Evolutionary conservation across 1,140 invertebrate species (phyloP), one percentile per base, ranked within the genome.

Genomic region (Amyelois transitella): DNA sequence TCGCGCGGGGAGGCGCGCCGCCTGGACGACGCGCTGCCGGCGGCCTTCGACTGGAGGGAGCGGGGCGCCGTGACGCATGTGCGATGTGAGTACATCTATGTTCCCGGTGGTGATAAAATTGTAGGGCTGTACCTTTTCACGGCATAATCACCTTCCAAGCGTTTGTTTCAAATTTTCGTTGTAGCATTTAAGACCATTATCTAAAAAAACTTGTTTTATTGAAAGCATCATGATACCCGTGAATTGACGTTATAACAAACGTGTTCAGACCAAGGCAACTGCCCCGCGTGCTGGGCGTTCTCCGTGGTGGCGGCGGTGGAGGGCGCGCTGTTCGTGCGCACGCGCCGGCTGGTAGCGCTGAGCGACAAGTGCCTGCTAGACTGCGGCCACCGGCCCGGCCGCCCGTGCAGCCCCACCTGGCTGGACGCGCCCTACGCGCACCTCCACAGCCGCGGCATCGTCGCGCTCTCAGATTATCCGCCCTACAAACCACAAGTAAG

Each of bases 241-340:
- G n/a, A n/a, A n/a, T n/a, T n/a, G n/a, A n/a, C n/a, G n/a, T n/a
- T n/a, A n/a, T n/a, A n/a, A n/a, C n/a, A n/a, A n/a, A n/a, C n/a
- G n/a, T n/a, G n/a, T 22, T 6, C 60, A 82, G 78, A 61, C 58
- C 81, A 86, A 49, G 68, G 64, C 1, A 18, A 43, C 1, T 86
- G 83, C 43, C 14, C 44, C 1, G 85, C 88, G 6, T 92, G 91
- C 63, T 92, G 90, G 89, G 90, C 91, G 17, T 91, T 91, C 68
- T 81, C 90, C 43, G 90, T 91, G 3, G 78, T 80, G n/a, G 95
- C 93, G 1, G 89, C 94, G 0, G 77, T 96, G 38, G 95, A 96
- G 84, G 93, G 94, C 10, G 94, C 95, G 18, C 59, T 82, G 44
- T 80, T 74, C 66, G 51, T 67, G 28, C 54, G 52, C 22, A 73